Evolutionary conservation across 2,113 vertebrate genomes (phyloP).

Genomic region (Nettapus auritus): DNA sequence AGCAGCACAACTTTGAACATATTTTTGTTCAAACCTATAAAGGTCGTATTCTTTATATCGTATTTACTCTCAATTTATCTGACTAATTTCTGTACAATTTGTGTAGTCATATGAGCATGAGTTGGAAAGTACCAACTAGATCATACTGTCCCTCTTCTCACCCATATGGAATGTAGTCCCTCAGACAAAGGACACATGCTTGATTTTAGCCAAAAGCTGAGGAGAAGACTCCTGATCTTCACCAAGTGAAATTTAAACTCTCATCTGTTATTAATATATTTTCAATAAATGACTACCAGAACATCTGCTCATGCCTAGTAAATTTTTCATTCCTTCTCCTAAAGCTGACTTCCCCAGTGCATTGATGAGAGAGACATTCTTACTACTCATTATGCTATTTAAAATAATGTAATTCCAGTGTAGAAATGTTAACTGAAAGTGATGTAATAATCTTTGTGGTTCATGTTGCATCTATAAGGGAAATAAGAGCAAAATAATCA

Average conservation of each 20-base stretch:
- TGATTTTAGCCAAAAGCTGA: slow-evolving; percentile 39
- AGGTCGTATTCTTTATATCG: slow-evolving; percentile 8
- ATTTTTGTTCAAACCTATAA: background rate
- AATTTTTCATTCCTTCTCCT: slow-evolving; percentile 42
- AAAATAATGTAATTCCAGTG: background rate
- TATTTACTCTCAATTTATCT: slow-evolving; percentile 14
- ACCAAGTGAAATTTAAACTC: slow-evolving; percentile 43
- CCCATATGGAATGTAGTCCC: background rate
- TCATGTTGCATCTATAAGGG: background rate
- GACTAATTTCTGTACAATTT: slow-evolving; percentile 21
- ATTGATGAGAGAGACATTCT: slow-evolving; percentile 3
- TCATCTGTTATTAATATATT: slow-evolving; percentile 55
- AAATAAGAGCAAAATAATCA: background rate
- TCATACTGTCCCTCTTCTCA: background rate
- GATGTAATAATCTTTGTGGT: background rate
- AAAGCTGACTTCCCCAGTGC: background rate
- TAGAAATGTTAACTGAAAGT: background rate
- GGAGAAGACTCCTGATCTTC: slow-evolving; percentile 7
- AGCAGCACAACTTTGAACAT: background rate
- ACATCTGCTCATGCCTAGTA: slow-evolving; percentile 47
- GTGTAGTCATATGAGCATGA: background rate
- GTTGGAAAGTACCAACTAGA: slow-evolving; percentile 38
- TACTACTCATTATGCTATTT: background rate
- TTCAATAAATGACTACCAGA: slow-evolving; percentile 45
- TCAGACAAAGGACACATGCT: background rate